Evolutionary conservation across 2,113 vertebrate species (phyloP), one percentile per base, ranked within the genome.

Genomic region (Tetraodon nigroviridis): DNA sequence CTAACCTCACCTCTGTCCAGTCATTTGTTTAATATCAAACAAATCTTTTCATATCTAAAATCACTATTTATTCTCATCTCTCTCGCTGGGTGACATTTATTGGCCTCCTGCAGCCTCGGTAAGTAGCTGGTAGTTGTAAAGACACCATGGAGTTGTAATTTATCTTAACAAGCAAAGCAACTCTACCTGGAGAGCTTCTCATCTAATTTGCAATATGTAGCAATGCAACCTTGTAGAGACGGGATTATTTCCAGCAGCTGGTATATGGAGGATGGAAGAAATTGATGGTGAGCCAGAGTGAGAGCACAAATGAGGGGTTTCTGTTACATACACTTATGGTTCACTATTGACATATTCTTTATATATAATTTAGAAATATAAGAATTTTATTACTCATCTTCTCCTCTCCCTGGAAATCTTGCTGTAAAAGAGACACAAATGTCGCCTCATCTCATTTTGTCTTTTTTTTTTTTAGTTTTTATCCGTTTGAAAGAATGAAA

Each of bases 141-240:
- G 58, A 61, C 69, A 54, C 69, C 48, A 56, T 62, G 55, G 22
- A 21, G 56, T 50, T 70, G 64, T 81, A 69, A 61, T 84, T 84
- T 79, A 80, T 80, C 74, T 73, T 71, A 58, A 68, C 73, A 51
- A 82, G 63, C 24, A 79, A 71, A 62, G 59, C 75, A 78, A 81
- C 61, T 61, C 69, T 65, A 62, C 71, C 65, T 68, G 21, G 67
- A 81, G 81, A 86, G 76, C 42, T 45, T 46, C 67, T 75, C 58
- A 29, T 71, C 51, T 71, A 64, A 78, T 75, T 69, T 67, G 75
- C 66, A 55, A 40, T 32, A n/a, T 29, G 10, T 52, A 53, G 58
- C 54, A 75, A 65, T 71, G 24, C 21, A 37, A 41, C 51, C 48
- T 10, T 55, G 20, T 27, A 54, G 70, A 69, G 32, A 37, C 32